Evolutionary conservation across 2,797 vertebrate genomes (phyloP).

Genomic region (Spea hammondii): DNA sequence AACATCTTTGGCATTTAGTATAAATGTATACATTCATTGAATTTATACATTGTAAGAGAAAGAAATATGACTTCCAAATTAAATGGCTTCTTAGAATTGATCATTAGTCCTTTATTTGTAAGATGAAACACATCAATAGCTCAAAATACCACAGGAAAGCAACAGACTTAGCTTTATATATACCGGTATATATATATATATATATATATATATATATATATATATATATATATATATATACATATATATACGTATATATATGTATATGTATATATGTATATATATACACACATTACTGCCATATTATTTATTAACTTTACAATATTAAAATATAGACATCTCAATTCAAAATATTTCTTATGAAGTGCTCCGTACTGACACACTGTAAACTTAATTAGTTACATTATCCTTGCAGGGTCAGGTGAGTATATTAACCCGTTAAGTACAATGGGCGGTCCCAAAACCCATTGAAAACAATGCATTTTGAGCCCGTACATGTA

Average conservation of each 20-base stretch:
- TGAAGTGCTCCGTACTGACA: background rate
- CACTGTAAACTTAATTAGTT: background rate
- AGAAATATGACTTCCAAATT: background rate
- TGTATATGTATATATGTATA: too few relatives aligned
- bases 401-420: background rate
- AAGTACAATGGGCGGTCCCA: too few relatives aligned
- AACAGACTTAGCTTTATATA: background rate
- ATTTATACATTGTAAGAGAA: too few relatives aligned
- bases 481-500: too few relatives aligned
- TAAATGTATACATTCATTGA: too few relatives aligned
- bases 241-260: too few relatives aligned
- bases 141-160: background rate
- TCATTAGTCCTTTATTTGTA: background rate
- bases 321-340: background rate
- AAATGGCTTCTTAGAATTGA: background rate
- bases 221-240: too few relatives aligned
- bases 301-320: background rate
- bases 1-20: too few relatives aligned
- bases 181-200: too few relatives aligned
- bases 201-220: too few relatives aligned
- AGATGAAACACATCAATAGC: constrained; percentile 12
- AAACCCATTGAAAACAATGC: too few relatives aligned
- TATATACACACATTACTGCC: background rate
- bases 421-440: background rate
- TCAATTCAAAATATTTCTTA: background rate